Percentiles rank a stretch among this genome's conserved stretches.
Evolutionary conservation across 30 jellyfish, hydroid and myxozoan genomes (phyloP).

Genomic region (Nemopilema nomurai): DNA sequence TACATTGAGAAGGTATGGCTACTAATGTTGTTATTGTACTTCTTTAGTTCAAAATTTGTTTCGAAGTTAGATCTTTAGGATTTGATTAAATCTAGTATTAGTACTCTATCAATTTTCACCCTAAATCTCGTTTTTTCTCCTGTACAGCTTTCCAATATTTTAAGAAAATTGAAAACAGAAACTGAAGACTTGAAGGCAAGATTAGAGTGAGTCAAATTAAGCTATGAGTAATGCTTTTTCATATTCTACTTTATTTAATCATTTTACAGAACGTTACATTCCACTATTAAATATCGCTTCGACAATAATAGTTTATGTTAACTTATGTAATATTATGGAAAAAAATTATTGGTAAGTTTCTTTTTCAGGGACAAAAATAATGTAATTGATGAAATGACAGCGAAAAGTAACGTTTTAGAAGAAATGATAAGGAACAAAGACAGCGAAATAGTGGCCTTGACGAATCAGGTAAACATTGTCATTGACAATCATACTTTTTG

Average conservation of each 20-base stretch:
- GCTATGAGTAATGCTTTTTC: background rate
- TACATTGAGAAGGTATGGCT: constrained; percentile 51
- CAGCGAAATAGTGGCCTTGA: constrained; percentile 56
- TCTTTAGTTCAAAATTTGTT: too few relatives aligned
- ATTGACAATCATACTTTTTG: too few relatives aligned
- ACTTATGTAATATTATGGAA: too few relatives aligned
- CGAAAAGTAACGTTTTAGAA: constrained; percentile 59
- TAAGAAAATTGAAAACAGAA: constrained; percentile 34
- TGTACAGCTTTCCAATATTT: constrained; percentile 40
- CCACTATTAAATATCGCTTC: too few relatives aligned
- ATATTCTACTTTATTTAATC: too few relatives aligned
- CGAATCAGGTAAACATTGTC: constrained; percentile 82
- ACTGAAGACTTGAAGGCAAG: constrained; percentile 33
- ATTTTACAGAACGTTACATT: background rate
- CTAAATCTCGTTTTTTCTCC: too few relatives aligned
- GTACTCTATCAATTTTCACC: too few relatives aligned
- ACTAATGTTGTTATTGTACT: too few relatives aligned
- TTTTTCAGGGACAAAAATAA: constrained; percentile 71
- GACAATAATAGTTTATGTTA: too few relatives aligned
- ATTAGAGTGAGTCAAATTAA: constrained; percentile 34
- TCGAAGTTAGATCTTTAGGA: too few relatives aligned
- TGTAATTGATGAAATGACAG: constrained; percentile 32
- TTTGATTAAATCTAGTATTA: too few relatives aligned
- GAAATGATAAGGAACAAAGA: constrained; percentile 83
- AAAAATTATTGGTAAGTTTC: background rate